Conservation (phyloP, 1,140 invertebrate genomes). For the Pseudomyrmex flavicornis region DNA sequence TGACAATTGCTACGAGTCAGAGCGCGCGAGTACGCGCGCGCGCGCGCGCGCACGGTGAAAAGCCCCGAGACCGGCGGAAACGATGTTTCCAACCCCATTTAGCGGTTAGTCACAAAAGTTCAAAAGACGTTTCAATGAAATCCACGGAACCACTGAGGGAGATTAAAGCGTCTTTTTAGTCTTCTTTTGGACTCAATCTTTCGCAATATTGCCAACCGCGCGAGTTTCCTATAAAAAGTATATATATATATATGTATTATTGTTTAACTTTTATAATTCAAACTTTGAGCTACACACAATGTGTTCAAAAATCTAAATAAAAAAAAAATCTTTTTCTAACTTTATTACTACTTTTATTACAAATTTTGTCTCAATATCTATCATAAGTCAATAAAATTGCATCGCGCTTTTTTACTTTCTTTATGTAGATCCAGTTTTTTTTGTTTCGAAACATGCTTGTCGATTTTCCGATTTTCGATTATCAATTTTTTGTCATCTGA, state of each 20-base stretch:
- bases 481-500: slow-evolving; percentile 2
- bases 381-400: background rate
- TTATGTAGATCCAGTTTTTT: no score
- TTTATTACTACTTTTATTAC: background rate
- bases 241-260: background rate
- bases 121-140: slow-evolving; percentile 21
- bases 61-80: slow-evolving; percentile 16
- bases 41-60: slow-evolving; percentile 4
- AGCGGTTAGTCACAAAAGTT: background rate
- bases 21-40: slow-evolving; percentile 40
- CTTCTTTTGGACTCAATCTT: no score
- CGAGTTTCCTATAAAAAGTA: background rate
- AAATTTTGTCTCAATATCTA: background rate
- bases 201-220: background rate
- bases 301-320: background rate
- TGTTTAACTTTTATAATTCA: background rate
- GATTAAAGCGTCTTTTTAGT: slow-evolving; percentile 11
- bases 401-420: background rate
- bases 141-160: background rate
- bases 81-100: slow-evolving; percentile 13
- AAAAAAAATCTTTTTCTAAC: background rate
- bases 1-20: slow-evolving; percentile 55
- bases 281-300: background rate
- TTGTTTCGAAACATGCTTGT: background rate
- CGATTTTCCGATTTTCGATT: background rate